Percentiles rank a stretch among this genome's conserved stretches.
phyloP scores from a whole-genome alignment of 1,140 invertebrate species.

The Nasonia vitripennis region DNA sequence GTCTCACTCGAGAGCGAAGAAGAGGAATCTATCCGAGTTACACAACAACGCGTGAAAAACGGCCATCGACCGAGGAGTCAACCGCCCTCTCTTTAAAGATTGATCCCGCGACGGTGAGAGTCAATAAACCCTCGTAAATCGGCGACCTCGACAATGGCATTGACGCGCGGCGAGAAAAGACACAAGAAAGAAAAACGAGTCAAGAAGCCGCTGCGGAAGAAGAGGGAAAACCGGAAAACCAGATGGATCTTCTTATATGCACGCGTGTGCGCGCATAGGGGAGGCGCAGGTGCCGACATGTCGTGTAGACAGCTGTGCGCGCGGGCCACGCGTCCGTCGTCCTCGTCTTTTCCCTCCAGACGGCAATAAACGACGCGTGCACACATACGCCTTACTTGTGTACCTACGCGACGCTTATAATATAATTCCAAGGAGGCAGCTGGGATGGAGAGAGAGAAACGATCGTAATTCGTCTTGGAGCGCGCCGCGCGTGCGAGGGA shows the following conservation, averaged over 20 bases:
- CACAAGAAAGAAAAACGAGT: neutral
- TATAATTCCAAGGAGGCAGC: neutral
- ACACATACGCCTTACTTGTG: neutral
- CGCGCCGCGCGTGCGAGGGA: constrained; percentile 24
- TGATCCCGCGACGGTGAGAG: neutral
- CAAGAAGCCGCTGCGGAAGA: constrained; percentile 12
- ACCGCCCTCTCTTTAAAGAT: neutral
- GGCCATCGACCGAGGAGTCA: neutral
- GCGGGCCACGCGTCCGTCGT: neutral
- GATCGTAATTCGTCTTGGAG: neutral
- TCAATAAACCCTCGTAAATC: constrained; percentile 8
- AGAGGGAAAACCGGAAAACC: constrained; percentile 37
- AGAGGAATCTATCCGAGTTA: too few relatives aligned
- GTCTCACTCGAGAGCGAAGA: too few relatives aligned
- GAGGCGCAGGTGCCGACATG: neutral
- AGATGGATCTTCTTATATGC: constrained; percentile 13
- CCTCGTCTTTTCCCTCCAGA: neutral
- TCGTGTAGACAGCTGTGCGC: constrained; percentile 7
- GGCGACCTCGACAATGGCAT: neutral
- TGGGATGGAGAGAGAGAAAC: neutral
- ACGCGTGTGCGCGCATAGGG: neutral
- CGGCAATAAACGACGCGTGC: constrained; percentile 32
- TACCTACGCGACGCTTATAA: neutral
- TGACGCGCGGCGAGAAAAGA: neutral
- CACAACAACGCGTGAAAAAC: neutral